Conservation (phyloP, 1,140 invertebrate genomes). For the Pseudomyrmex sp. region DNA sequence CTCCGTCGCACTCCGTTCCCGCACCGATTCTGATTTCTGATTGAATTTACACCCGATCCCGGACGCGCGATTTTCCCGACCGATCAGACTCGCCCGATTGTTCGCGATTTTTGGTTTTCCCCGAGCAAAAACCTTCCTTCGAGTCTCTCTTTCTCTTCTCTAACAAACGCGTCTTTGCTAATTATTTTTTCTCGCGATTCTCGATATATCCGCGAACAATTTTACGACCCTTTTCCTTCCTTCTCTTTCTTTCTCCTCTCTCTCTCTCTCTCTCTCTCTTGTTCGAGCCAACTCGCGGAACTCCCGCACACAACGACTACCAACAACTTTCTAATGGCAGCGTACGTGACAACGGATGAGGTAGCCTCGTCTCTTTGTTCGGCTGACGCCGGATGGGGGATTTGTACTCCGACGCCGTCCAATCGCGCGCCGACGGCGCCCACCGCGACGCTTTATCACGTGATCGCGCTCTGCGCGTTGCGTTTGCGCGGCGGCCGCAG, state of each 20-base stretch:
- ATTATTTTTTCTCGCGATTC: too few relatives aligned
- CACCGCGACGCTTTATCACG: conserved; percentile 42
- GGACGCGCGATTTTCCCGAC: too few relatives aligned
- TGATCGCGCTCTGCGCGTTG: conserved; percentile 68
- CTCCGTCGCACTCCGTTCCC: background rate
- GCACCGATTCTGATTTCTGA: too few relatives aligned
- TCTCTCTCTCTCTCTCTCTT: background rate
- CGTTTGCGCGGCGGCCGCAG: conserved; percentile 62
- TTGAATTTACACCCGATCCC: too few relatives aligned
- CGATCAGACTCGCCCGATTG: background rate
- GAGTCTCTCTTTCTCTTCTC: too few relatives aligned
- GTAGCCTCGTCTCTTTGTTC: conserved; percentile 82
- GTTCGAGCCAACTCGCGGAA: conserved; percentile 39
- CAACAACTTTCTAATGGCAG: conserved; percentile 81
- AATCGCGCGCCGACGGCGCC: conserved; percentile 16
- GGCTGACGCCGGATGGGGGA: conserved; percentile 42
- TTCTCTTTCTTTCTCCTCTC: background rate
- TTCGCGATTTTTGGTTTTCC: background rate
- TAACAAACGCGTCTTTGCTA: too few relatives aligned
- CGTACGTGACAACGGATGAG: conserved; percentile 63
- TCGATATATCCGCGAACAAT: too few relatives aligned
- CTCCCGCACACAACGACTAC: conserved; percentile 75
- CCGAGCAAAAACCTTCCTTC: background rate
- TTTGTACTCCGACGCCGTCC: background rate
- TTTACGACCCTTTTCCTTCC: too few relatives aligned